Conservation (phyloP, 2,797 vertebrate genomes). For the Neomorphus geoffroyi region DNA sequence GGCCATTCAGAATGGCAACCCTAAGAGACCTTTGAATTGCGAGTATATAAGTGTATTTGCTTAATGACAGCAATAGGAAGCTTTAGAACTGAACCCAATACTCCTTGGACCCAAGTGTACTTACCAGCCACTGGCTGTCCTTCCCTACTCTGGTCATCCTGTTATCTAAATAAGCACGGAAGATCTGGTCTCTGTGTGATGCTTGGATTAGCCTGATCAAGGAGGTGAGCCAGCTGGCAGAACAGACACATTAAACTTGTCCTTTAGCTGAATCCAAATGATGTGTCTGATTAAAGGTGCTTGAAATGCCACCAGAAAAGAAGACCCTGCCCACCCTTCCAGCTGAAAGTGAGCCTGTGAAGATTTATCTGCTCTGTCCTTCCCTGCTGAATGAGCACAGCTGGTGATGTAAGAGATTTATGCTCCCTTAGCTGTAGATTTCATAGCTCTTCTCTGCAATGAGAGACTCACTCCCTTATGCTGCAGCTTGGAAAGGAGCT, state of each 20-base stretch:
- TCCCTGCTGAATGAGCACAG: background rate
- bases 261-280: background rate
- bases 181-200: background rate
- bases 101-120: background rate
- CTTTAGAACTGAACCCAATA: background rate
- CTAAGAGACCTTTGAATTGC: background rate
- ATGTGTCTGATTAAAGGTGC: background rate
- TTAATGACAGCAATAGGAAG: background rate
- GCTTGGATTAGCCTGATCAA: background rate
- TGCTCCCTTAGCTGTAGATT: background rate
- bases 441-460: background rate
- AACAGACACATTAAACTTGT: background rate
- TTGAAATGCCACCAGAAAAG: background rate
- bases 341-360: background rate
- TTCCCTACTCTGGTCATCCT: background rate
- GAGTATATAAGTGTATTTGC: background rate
- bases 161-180: background rate
- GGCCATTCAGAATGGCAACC: background rate
- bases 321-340: background rate
- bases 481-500: background rate
- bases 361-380: background rate
- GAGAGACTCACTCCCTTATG: too few species aligned
- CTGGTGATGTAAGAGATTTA: background rate
- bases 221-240: background rate
- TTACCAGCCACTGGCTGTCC: background rate